Base-by-base conservation (phyloP, 2,888 invertebrate species). In the Euplagia quadripunctaria region DNA sequence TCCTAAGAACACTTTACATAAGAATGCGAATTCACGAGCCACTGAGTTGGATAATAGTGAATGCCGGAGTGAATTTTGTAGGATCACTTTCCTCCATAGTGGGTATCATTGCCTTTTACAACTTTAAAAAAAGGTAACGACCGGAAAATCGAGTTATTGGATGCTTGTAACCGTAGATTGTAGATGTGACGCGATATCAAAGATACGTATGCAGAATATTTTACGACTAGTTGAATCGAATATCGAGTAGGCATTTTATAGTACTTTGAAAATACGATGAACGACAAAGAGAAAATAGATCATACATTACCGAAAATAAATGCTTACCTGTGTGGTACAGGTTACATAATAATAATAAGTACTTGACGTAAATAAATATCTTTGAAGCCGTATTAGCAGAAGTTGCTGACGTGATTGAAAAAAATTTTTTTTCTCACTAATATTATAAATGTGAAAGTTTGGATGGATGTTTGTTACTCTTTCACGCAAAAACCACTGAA, bases 21-120 rank as follows among this genome's bases (percentile, higher is more conserved):
- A 93, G 93, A 93, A 94, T 92, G 89, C 87, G 88, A 91, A 90
- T 91, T 93, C 89, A 81, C 93, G 91, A 91, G 75, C 87, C 95
- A 94, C 81, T 94, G 95, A 86, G 79, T 91, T 90, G 94, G 87
- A 92, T 94, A 94, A 95, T 95, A 94, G 94, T 92, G 86, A 84
- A 81, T 81, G 86, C 78, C 74, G 83, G 85, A 90, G 87, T 90
- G 89, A 90, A 92, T 91, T 88, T 86, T 81, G 81, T 81, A 87
- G 86, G 90, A 91, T 91, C 80, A 79, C 78, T 84, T 83, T 76
- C 76, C 79, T 82, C 74, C 81, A 83, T 82, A 80, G 75, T 74
- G 72, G 77, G 78, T 81, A 81, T 81, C 83, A 86, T 81, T 85
- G 82, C 84, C 80, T 77, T 76, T 81, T 83, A 79, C 81, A 83